These are phyloP conservation scores for Ancistrus triradiatus DNA, from an alignment of 2,113 vertebrate genomes.

Conservation along the genomic window DNA sequence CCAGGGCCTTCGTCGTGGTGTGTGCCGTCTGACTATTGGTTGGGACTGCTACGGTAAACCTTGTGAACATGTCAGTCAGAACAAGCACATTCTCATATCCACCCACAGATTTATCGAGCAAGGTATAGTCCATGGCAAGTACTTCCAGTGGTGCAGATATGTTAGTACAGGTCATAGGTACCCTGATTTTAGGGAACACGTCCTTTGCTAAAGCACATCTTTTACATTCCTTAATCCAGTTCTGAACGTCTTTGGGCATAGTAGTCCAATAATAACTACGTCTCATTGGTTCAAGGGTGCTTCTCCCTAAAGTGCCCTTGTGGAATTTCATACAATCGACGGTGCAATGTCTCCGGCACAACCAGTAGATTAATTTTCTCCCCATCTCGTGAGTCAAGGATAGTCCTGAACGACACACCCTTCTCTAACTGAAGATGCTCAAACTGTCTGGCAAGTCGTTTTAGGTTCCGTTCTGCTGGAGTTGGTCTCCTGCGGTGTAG, in stretches of 20 bases:
- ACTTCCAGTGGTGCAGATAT: slow-evolving; percentile 12
- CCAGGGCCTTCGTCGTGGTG: background rate
- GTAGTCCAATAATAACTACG: slow-evolving; percentile 8
- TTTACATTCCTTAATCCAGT: slow-evolving; percentile 13
- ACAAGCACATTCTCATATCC: slow-evolving; percentile 25
- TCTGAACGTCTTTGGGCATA: slow-evolving; percentile 7
- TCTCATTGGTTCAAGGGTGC: background rate
- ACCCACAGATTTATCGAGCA: slow-evolving; percentile 2
- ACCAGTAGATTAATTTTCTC: slow-evolving; percentile 19
- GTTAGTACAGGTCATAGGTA: slow-evolving; percentile 22
- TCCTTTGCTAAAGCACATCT: slow-evolving; percentile 16
- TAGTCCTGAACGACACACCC: slow-evolving; percentile 5
- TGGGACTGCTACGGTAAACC: background rate
- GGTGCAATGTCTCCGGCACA: background rate
- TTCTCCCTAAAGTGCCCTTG: slow-evolving; percentile 11
- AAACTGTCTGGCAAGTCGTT: background rate
- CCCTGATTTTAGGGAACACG: slow-evolving; percentile 7
- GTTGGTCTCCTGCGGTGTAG: background rate
- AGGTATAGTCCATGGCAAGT: slow-evolving; percentile 24
- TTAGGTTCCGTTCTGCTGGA: background rate
- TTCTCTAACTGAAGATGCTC: background rate
- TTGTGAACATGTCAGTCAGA: slow-evolving; percentile 12
- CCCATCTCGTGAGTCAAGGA: slow-evolving; percentile 11
- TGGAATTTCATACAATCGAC: slow-evolving; percentile 4
- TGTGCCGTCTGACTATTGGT: background rate